Conservation (phyloP, 2,113 vertebrate genomes). For the Mohoua ochrocephala region DNA sequence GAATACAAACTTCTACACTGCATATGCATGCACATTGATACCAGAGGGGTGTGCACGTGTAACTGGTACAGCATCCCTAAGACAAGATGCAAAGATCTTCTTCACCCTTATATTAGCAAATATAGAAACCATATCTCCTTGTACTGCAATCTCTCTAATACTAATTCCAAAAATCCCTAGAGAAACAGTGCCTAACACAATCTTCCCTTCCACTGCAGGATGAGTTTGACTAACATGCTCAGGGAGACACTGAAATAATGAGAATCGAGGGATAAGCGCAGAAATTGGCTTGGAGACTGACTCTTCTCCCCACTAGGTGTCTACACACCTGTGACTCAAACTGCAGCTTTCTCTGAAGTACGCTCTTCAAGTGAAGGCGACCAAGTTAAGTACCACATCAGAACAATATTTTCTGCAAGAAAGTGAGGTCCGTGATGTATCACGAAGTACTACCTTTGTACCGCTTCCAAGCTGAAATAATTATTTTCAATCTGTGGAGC, state of each 20-base stretch:
- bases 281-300: not conserved
- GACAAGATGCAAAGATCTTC: not conserved
- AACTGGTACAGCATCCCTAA: not conserved
- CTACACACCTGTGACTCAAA: constrained; percentile 29
- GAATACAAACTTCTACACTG: not conserved
- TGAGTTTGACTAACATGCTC: not conserved
- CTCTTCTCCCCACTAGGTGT: constrained; percentile 49
- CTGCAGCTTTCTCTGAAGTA: not conserved
- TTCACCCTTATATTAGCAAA: not conserved
- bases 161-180: not conserved
- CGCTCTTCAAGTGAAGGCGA: not conserved
- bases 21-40: not conserved
- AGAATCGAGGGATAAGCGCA: fast-evolving
- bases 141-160: not conserved
- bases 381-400: not conserved
- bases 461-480: not conserved
- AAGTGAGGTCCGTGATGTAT: not conserved
- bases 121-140: not conserved
- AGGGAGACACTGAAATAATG: not conserved
- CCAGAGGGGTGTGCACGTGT: not conserved
- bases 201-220: not conserved
- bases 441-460: not conserved
- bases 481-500: not conserved
- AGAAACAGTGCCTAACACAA: not conserved
- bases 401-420: not conserved